phyloP scores from a whole-genome alignment of 1,140 invertebrate species.

The Riptortus pedestris region DNA sequence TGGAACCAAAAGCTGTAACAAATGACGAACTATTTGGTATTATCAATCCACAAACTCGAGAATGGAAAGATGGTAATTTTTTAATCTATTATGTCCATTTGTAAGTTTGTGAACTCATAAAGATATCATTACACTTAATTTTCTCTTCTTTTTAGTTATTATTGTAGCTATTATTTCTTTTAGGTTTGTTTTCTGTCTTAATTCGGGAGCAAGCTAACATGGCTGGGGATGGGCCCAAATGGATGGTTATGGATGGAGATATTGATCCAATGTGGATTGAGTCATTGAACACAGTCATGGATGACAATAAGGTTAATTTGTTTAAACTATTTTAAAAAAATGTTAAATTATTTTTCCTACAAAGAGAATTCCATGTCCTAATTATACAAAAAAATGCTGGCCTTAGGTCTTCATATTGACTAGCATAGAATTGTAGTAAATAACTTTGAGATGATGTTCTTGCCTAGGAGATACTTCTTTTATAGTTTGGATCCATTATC shows the following conservation, averaged over 20 bases:
- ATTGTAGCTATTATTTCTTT: too few species aligned
- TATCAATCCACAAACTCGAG: conserved; percentile 86
- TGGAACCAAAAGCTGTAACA: conserved; percentile 91
- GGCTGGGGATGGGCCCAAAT: conserved; percentile 75
- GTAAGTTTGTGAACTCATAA: neutral
- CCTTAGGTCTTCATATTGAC: too few species aligned
- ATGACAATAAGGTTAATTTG: conserved; percentile 61
- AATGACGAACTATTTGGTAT: conserved; percentile 93
- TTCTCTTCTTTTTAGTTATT: too few species aligned
- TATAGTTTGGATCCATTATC: too few species aligned
- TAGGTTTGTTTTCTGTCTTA: conserved; percentile 75
- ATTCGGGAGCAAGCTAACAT: conserved; percentile 89
- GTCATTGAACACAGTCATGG: conserved; percentile 80
- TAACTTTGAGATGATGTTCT: too few species aligned
- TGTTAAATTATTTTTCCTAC: too few species aligned
- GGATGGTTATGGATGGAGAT: conserved; percentile 93
- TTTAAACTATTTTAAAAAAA: neutral
- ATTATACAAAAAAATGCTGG: too few species aligned
- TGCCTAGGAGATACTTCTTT: too few species aligned
- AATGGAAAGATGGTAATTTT: conserved; percentile 95
- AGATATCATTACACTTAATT: too few species aligned
- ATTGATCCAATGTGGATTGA: conserved; percentile 98
- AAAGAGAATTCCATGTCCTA: too few species aligned
- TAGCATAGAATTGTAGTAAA: too few species aligned
- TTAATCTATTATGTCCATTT: neutral